Percentiles rank a stretch among this genome's conserved stretches.
These are phyloP conservation scores for Eucriotettix oculatus DNA, from an alignment of 2,888 invertebrate genomes.

Conservation along the genomic window DNA sequence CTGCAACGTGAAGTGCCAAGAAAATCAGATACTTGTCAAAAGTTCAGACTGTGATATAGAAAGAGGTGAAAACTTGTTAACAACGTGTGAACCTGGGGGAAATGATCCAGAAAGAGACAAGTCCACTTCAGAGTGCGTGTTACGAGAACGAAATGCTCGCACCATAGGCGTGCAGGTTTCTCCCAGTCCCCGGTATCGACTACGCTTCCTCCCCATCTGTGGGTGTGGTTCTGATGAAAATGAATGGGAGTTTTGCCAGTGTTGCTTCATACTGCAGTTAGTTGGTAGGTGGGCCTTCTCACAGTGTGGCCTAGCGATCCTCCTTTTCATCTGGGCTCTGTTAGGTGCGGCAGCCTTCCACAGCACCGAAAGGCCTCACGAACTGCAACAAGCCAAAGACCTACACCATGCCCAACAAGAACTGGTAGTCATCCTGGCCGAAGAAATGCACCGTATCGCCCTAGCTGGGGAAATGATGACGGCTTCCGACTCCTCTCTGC, in stretches of 20 bases:
- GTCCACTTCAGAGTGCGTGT: not conserved
- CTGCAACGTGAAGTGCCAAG: not conserved
- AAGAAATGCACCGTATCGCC: constrained; percentile 31
- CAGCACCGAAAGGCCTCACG: constrained; percentile 46
- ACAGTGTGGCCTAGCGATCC: constrained; percentile 39
- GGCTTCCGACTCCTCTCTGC: constrained; percentile 11
- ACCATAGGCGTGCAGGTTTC: constrained; percentile 27
- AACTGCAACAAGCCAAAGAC: constrained; percentile 37
- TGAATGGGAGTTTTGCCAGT: constrained; percentile 1
- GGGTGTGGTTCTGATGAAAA: not conserved
- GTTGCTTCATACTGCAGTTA: constrained; percentile 2
- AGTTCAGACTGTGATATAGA: not conserved
- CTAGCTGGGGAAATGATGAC: constrained; percentile 25
- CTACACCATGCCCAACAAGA: constrained; percentile 37
- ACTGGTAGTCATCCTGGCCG: constrained; percentile 43
- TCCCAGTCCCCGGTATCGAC: constrained; percentile 31
- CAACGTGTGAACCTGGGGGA: not conserved
- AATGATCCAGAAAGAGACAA: not conserved
- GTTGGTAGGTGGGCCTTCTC: constrained; percentile 31
- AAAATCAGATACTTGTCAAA: not conserved
- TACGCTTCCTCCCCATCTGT: constrained; percentile 37
- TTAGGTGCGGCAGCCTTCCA: constrained; percentile 45
- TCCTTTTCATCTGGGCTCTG: constrained; percentile 43
- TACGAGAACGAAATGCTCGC: constrained; percentile 1
- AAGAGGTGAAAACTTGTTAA: not conserved